These are phyloP conservation scores for Platysternon megacephalum DNA, from an alignment of 2,113 vertebrate genomes.

Conservation along the genomic window DNA sequence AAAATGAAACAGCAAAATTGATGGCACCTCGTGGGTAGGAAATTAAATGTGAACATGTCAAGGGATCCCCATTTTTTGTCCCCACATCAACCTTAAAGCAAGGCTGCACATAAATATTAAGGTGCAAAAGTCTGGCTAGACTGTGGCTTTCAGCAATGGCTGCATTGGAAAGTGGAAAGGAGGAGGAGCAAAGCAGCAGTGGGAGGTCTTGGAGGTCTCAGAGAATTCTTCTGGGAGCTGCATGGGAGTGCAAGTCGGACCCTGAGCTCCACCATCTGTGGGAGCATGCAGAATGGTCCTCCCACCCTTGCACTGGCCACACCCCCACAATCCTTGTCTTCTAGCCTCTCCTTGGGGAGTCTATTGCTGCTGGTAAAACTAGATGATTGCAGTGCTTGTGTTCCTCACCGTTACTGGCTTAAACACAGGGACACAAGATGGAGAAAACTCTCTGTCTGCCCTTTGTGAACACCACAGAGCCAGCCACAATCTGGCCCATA, in stretches of 20 bases:
- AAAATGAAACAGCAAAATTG: neutral
- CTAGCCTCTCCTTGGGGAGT: neutral
- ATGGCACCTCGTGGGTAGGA: constrained; percentile 8
- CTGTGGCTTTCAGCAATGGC: neutral
- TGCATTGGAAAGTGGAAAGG: neutral
- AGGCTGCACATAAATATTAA: neutral
- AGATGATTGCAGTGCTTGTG: neutral
- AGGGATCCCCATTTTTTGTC: constrained; percentile 8
- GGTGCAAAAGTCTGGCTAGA: constrained; percentile 21
- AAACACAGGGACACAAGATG: neutral
- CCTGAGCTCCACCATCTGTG: neutral
- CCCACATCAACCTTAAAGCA: constrained; percentile 18
- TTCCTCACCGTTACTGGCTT: neutral
- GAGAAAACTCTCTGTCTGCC: constrained; percentile 11
- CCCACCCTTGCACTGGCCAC: fast-evolving
- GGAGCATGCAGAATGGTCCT: neutral
- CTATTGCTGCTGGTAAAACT: neutral
- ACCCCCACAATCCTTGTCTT: fast-evolving
- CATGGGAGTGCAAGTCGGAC: neutral
- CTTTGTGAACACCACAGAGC: neutral
- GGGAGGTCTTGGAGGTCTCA: neutral
- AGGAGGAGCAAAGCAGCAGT: neutral
- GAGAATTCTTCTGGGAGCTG: neutral
- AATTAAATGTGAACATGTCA: constrained; percentile 43
- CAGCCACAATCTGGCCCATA: neutral